Percentiles rank a stretch among this genome's conserved stretches.
Evolutionary conservation across 1,140 invertebrate species (phyloP).

Genomic region (Tetraneura akinire): DNA sequence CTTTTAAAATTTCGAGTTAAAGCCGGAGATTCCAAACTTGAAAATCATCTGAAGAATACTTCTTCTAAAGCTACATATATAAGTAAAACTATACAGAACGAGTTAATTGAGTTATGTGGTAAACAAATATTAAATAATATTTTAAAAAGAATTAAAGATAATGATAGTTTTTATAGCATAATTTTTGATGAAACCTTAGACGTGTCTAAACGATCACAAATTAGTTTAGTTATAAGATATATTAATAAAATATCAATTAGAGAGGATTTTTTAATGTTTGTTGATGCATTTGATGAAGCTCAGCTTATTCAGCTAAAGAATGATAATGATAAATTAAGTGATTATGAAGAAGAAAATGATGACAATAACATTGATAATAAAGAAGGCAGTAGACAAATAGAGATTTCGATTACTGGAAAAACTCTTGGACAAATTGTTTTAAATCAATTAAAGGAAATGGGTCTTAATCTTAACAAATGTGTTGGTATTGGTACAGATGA

Average conservation of each 20-base stretch:
- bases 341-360: not conserved
- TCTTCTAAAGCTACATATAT: too few species aligned
- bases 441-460: not conserved
- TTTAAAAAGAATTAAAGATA: too few species aligned
- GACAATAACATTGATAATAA: not conserved
- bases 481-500: not conserved
- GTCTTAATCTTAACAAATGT: constrained; percentile 5
- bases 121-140: too few species aligned
- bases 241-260: constrained; percentile 9
- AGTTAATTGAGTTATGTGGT: too few species aligned
- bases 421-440: constrained; percentile 14
- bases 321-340: too few species aligned
- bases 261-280: constrained; percentile 3
- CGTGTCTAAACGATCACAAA: not conserved
- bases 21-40: too few species aligned
- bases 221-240: constrained; percentile 22
- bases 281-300: constrained; percentile 10
- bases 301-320: not conserved
- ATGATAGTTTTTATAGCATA: constrained; percentile 6
- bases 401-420: constrained; percentile 29
- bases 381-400: not conserved
- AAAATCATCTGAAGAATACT: too few species aligned
- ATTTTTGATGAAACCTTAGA: constrained; percentile 19
- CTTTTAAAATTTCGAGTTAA: too few species aligned
- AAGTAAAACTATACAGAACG: too few species aligned